These are phyloP conservation scores for Boulengeromyrus knoepffleri DNA, from an alignment of 2,113 vertebrate species.

Conservation along the genomic window DNA sequence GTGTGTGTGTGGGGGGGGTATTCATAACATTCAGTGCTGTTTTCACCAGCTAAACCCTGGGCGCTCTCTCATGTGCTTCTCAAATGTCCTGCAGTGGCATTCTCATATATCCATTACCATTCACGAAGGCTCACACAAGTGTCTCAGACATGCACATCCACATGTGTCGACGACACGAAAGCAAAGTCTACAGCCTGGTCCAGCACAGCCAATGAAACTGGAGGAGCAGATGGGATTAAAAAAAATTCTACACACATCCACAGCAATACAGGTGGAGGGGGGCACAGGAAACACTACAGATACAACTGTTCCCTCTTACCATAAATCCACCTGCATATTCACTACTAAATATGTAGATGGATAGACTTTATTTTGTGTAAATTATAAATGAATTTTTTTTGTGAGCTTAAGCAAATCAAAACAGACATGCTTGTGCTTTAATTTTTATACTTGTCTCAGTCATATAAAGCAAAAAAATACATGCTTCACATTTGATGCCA, in stretches of 20 bases:
- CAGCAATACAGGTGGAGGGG: neutral
- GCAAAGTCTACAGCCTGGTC: neutral
- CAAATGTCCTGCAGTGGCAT: slow-evolving; percentile 7
- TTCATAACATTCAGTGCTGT: neutral
- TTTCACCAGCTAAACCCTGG: neutral
- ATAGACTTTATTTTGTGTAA: neutral
- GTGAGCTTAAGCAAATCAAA: neutral
- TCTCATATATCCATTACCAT: neutral
- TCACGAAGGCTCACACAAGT: slow-evolving; percentile 1
- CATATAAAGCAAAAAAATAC: neutral
- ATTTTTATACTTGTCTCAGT: neutral
- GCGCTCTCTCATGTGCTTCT: neutral
- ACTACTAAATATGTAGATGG: neutral
- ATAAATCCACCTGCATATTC: neutral
- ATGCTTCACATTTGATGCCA: neutral
- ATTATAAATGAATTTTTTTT: neutral
- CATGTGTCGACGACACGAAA: neutral
- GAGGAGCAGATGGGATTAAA: neutral
- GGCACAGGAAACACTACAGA: neutral
- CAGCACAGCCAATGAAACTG: neutral
- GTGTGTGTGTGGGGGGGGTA: neutral
- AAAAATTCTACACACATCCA: neutral
- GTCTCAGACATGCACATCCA: neutral
- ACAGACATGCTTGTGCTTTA: neutral
- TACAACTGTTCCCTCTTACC: neutral